A percentile compares a stretch with the other conserved stretches of the same genome.
Evolutionary conservation across 2,113 vertebrate genomes (phyloP).

Genomic region (Glaucidium brasilianum): DNA sequence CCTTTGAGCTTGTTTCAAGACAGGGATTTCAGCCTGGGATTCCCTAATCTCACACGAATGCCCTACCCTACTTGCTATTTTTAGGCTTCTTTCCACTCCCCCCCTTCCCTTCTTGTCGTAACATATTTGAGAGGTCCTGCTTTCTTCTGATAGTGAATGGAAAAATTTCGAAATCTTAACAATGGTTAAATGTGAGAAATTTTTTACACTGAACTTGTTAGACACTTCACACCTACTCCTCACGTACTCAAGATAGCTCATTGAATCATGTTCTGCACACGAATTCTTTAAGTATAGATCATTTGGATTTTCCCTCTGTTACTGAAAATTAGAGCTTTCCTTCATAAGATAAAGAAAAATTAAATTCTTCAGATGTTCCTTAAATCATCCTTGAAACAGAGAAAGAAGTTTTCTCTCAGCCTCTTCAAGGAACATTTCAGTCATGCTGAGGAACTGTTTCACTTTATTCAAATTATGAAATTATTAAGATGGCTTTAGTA

Average conservation of each 20-base stretch:
- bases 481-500: background rate
- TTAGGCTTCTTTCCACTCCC: background rate
- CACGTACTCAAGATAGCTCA: background rate
- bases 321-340: background rate
- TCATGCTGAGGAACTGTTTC: background rate
- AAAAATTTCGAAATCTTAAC: background rate
- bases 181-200: background rate
- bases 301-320: background rate
- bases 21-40: background rate
- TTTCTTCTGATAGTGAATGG: background rate
- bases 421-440: background rate
- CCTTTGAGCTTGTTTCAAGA: background rate
- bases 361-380: background rate
- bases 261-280: background rate
- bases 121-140: background rate
- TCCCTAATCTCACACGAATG: background rate
- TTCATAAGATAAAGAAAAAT: background rate
- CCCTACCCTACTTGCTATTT: background rate
- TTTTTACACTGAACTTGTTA: background rate
- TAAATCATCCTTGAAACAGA: background rate
- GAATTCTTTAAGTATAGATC: background rate
- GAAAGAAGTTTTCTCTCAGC: background rate
- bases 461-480: background rate
- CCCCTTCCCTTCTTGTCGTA: background rate
- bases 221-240: constrained; percentile 16